A percentile compares a stretch with the other conserved stretches of the same genome.
phyloP scores from a whole-genome alignment of 2,888 invertebrate species.

The Cremastinae sp. region DNA sequence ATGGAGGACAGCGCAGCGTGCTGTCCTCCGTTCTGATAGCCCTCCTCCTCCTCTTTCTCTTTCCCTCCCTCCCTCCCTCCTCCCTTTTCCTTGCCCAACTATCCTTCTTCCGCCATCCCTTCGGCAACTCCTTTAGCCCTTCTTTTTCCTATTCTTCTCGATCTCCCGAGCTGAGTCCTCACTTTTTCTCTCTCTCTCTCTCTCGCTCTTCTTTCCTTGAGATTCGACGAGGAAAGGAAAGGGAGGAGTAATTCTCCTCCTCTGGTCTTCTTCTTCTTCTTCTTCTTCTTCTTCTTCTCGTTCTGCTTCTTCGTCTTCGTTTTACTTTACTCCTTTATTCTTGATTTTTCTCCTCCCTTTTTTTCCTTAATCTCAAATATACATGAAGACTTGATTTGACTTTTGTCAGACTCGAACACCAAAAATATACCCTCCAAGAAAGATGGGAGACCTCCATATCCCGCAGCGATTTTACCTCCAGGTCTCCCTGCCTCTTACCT shows the following conservation, averaged over 20 bases:
- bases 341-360: too few species aligned
- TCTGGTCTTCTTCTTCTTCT: too few species aligned
- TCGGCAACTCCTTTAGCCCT: constrained; percentile 62
- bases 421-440: neutral
- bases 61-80: constrained; percentile 56
- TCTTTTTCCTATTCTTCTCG: constrained; percentile 63
- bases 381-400: neutral
- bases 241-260: neutral
- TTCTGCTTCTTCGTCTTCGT: too few species aligned
- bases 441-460: constrained; percentile 39
- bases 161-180: constrained; percentile 51
- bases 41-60: constrained; percentile 55
- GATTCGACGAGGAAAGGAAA: neutral
- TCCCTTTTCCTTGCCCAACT: constrained; percentile 53
- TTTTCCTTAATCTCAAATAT: neutral
- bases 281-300: too few species aligned
- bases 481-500: neutral
- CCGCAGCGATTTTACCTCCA: constrained; percentile 15
- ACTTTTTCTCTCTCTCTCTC: constrained; percentile 29
- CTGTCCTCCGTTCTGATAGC: constrained; percentile 73
- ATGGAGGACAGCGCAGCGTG: constrained; percentile 80
- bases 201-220: neutral
- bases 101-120: constrained; percentile 57
- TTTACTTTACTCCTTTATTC: too few species aligned
- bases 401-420: constrained; percentile 10